These are phyloP conservation scores for Cactoblastis cactorum DNA, from an alignment of 2,888 invertebrate species.

Conservation along the genomic window DNA sequence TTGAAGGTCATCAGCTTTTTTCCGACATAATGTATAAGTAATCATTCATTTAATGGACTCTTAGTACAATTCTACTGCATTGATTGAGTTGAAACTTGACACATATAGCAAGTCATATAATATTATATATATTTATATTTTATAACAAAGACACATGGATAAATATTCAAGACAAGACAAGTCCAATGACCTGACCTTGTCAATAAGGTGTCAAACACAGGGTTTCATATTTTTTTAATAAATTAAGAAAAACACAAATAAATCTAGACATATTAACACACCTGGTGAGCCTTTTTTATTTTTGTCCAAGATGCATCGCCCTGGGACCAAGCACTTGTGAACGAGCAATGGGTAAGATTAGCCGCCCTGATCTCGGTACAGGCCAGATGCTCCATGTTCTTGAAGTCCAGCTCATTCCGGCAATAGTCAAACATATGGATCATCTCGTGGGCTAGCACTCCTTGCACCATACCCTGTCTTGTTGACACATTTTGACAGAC, in stretches of 20 bases:
- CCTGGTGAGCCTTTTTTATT: constrained; percentile 88
- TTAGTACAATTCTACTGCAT: too few relatives aligned
- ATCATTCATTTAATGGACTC: too few relatives aligned
- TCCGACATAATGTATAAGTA: too few relatives aligned
- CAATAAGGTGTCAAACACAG: too few relatives aligned
- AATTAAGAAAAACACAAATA: not conserved
- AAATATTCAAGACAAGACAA: too few relatives aligned
- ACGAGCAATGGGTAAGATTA: constrained; percentile 95
- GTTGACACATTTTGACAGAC: constrained; percentile 92
- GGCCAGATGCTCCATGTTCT: constrained; percentile 93
- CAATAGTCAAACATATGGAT: constrained; percentile 98
- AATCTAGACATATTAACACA: constrained; percentile 38
- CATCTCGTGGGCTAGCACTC: constrained; percentile 93
- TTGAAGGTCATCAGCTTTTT: too few relatives aligned
- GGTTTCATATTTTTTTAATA: too few relatives aligned
- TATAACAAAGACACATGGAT: too few relatives aligned
- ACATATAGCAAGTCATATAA: too few relatives aligned
- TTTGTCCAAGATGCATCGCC: constrained; percentile 87
- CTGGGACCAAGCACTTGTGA: constrained; percentile 87
- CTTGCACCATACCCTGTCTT: constrained; percentile 84
- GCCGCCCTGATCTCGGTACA: constrained; percentile 98
- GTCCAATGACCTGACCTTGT: too few relatives aligned
- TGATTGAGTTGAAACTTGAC: too few relatives aligned
- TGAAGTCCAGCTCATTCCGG: constrained; percentile 91
- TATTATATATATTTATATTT: too few relatives aligned